Base-by-base conservation (phyloP, 2,113 vertebrate genomes). In the Hiodon tergisus region DNA sequence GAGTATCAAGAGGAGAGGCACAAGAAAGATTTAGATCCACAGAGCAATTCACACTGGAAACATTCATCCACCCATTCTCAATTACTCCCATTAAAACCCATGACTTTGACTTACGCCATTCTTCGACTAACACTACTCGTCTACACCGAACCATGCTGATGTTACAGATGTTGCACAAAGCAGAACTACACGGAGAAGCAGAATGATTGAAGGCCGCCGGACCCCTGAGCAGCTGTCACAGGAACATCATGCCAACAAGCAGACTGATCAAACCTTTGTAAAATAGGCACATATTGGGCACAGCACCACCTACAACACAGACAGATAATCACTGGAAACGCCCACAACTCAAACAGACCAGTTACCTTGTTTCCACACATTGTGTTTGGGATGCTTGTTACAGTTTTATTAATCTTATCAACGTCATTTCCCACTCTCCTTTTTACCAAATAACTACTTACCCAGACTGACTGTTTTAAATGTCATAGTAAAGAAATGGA, bases 281-380 rank as follows among this genome's bases (percentile, higher is more conserved):
- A 55, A 54, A 60, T 66, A 46, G 13, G 8, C 82, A 80, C 86
- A 77, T 68, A 81, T 76, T 73, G 77, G n/a, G 75, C 59, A 73
- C 50, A 74, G 76, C 72, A 73, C 51, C 78, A 75, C 72, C 81
- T 82, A 71, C 54, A 31, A 69, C 72, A 88, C 81, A 80, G 51
- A 81, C 73, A 60, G 83, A 75, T 75, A 79, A 14, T 31, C 76
- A 80, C 72, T 72, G 73, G 72, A 62, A 4, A 70, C n/a, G n/a
- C n/a, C n/a, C 78, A 84, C 69, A 53, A 78, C 72, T 60, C 84
- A 78, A 76, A 86, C 84, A 83, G 63, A 80, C 71, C 81, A 74
- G 67, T 50, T 80, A 79, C 78, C 87, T 88, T 87, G 88, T 88
- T 89, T 91, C 88, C 85, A 89, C 83, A 88, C 81, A 86, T 80